A percentile compares a stretch with the other conserved stretches of the same genome.
These are phyloP conservation scores for Chloropsis cyanopogon DNA, from an alignment of 2,113 vertebrate genomes.

Conservation along the genomic window DNA sequence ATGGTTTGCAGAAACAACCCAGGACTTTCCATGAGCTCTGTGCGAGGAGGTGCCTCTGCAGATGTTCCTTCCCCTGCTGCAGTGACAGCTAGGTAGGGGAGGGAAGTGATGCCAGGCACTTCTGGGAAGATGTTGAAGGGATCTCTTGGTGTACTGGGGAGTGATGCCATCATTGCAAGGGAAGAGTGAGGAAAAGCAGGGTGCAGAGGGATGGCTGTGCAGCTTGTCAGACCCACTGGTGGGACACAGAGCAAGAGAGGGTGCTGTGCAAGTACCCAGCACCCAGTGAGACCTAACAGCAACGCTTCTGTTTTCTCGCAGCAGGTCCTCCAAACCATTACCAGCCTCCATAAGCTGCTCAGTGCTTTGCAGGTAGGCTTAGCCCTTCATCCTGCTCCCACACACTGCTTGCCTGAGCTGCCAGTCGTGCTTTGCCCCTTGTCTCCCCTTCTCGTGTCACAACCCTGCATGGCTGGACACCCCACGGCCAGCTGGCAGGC, in stretches of 20 bases:
- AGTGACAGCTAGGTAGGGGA: not conserved
- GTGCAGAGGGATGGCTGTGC: not conserved
- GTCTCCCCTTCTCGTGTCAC: not conserved
- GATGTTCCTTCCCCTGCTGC: not conserved
- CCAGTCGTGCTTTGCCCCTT: not conserved
- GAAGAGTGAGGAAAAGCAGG: not conserved
- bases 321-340: slow-evolving; percentile 87
- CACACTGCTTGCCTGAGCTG: not conserved
- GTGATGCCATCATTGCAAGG: not conserved
- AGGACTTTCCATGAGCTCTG: not conserved
- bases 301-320: slow-evolving; percentile 36
- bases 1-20: not conserved
- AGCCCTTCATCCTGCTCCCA: not conserved
- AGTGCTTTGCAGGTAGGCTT: slow-evolving; percentile 85
- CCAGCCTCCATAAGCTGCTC: slow-evolving; percentile 86
- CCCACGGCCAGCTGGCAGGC: fast-evolving
- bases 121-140: not conserved
- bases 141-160: not conserved
- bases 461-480: not conserved
- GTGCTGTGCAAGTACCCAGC: not conserved
- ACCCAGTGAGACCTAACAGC: not conserved
- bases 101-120: not conserved
- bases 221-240: not conserved
- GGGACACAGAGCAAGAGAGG: not conserved
- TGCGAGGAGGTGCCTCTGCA: not conserved